Percentiles rank a stretch among this genome's conserved stretches.
Conservation (phyloP, 2,113 vertebrate species). For the Thermophis baileyi region DNA sequence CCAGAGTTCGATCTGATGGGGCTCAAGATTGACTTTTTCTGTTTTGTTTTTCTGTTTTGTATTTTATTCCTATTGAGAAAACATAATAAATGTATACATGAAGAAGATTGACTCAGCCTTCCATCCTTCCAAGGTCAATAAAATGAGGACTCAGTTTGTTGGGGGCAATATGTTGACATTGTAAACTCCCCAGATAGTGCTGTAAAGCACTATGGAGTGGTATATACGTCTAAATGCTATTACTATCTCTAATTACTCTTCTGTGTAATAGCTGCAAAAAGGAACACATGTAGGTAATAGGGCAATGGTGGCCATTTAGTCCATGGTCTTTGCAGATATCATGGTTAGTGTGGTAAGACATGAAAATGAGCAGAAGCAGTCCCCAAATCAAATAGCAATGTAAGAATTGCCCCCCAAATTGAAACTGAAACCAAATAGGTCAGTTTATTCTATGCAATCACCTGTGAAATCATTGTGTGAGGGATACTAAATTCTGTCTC, state of each 20-base stretch:
- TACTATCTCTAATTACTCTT: not conserved
- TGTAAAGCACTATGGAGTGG: not conserved
- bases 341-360: not conserved
- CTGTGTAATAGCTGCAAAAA: not conserved
- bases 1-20: too few species aligned
- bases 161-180: too few species aligned
- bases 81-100: too few species aligned
- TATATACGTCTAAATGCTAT: not conserved
- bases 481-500: not conserved
- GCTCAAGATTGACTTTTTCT: too few species aligned
- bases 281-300: not conserved
- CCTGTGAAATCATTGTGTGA: not conserved
- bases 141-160: too few species aligned
- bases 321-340: not conserved
- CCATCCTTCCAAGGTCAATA: too few species aligned
- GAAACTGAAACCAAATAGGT: not conserved
- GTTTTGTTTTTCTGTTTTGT: too few species aligned
- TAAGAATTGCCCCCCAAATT: not conserved
- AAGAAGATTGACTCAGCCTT: too few species aligned
- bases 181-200: too few species aligned
- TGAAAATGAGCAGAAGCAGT: not conserved
- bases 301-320: not conserved
- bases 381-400: not conserved
- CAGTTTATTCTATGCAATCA: not conserved
- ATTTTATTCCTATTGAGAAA: too few species aligned